Conservation (phyloP, 2,888 invertebrate species). For the Coenonympha arcania region DNA sequence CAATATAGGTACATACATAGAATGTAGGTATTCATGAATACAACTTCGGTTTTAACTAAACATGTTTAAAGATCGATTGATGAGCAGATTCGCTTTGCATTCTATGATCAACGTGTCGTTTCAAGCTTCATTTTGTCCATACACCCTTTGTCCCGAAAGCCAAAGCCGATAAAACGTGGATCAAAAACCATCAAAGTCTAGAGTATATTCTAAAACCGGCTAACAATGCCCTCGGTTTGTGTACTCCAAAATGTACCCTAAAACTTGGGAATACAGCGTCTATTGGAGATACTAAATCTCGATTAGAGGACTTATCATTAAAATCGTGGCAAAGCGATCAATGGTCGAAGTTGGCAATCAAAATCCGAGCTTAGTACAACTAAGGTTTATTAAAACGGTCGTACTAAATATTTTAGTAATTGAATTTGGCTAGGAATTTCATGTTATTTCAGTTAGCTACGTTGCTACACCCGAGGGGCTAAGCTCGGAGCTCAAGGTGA, state of each 20-base stretch:
- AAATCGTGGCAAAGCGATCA: conserved; percentile 12
- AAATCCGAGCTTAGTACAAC: conserved; percentile 14
- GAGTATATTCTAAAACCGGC: conserved; percentile 32
- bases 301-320: conserved; percentile 3
- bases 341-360: conserved; percentile 11
- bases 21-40: background rate
- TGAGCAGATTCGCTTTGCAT: conserved; percentile 24
- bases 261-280: background rate
- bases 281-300: background rate
- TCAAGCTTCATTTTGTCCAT: conserved; percentile 32
- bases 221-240: conserved; percentile 9
- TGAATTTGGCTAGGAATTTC: background rate
- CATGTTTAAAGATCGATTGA: conserved; percentile 10
- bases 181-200: conserved; percentile 28
- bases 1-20: no score
- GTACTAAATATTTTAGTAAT: background rate
- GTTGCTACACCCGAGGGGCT: no score
- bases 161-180: conserved; percentile 36
- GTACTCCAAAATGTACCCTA: conserved; percentile 4
- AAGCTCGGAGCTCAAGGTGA: no score
- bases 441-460: no score
- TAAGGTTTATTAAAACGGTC: background rate
- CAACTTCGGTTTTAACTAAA: background rate
- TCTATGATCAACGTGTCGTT: conserved; percentile 27
- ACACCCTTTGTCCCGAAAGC: conserved; percentile 35